Percentiles rank a stretch among this genome's conserved stretches.
These are phyloP conservation scores for Sphecodes monilicornis DNA, from an alignment of 2,888 invertebrate genomes.

Conservation along the genomic window DNA sequence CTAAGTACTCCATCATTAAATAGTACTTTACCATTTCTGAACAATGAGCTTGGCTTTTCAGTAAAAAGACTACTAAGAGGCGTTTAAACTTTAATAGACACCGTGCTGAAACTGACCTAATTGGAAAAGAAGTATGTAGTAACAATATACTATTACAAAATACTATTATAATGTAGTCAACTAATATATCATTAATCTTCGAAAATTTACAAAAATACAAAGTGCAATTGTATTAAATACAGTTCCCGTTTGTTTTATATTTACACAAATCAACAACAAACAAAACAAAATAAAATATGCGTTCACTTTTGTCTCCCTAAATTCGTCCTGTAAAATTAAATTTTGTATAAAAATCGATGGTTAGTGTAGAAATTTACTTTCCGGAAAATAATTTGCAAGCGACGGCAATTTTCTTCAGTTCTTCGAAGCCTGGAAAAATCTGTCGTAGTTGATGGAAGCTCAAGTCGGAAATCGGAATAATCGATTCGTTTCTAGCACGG, in stretches of 20 bases:
- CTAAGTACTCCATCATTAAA: neutral
- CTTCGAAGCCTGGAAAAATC: neutral
- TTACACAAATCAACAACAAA: too few species aligned
- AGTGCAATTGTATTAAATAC: too few species aligned
- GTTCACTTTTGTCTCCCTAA: neutral
- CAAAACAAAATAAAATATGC: neutral
- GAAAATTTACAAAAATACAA: too few species aligned
- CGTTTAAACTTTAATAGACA: neutral
- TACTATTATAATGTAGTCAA: too few species aligned
- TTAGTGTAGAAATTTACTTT: neutral
- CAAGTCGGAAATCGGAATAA: slow-evolving; percentile 12
- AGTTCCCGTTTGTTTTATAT: too few species aligned
- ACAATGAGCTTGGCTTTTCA: neutral
- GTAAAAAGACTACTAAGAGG: neutral
- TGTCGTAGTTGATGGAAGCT: neutral
- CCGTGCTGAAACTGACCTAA: too few species aligned
- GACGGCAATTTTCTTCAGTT: neutral
- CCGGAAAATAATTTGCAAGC: neutral
- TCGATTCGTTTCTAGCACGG: slow-evolving; percentile 17
- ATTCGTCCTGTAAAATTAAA: neutral
- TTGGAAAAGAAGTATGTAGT: too few species aligned
- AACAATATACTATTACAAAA: too few species aligned
- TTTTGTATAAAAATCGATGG: neutral
- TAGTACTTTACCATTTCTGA: neutral
- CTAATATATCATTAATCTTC: too few species aligned